Conservation (phyloP, 2,888 invertebrate genomes). For the Dicycla oo region DNA sequence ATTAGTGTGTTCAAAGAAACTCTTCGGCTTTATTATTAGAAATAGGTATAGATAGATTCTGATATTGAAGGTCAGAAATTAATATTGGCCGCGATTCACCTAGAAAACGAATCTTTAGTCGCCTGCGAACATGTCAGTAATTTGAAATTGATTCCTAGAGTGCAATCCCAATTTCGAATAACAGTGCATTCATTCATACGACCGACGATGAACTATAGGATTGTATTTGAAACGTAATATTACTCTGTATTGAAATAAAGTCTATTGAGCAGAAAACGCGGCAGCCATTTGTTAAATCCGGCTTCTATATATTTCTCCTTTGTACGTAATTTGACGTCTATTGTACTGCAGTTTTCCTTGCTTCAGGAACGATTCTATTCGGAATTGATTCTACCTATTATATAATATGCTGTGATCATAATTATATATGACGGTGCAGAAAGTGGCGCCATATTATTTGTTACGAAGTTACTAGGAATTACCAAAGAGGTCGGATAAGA, state of each 20-base stretch:
- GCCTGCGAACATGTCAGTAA: background rate
- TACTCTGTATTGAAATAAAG: conserved; percentile 29
- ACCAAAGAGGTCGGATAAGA: background rate
- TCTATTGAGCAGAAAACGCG: conserved; percentile 22
- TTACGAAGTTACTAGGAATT: no score
- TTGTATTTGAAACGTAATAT: conserved; percentile 36
- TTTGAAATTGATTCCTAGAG: conserved; percentile 10
- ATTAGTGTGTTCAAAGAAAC: no score
- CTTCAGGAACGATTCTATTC: background rate
- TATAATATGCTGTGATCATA: no score
- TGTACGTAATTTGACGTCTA: conserved; percentile 22
- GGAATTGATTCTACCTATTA: background rate
- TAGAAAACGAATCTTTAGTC: background rate
- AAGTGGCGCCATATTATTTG: no score
- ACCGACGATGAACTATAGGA: background rate
- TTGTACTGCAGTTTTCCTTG: conserved; percentile 5
- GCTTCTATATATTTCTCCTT: conserved; percentile 5
- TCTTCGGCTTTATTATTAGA: no score
- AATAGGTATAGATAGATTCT: no score
- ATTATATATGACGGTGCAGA: background rate
- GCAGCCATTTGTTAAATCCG: conserved; percentile 8
- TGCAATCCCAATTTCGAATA: conserved; percentile 16
- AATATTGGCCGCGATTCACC: background rate
- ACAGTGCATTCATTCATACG: conserved; percentile 39
- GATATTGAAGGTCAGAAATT: background rate